Evolutionary conservation across 2,113 vertebrate genomes (phyloP).

Genomic region (Campylomormyrus numenius): DNA sequence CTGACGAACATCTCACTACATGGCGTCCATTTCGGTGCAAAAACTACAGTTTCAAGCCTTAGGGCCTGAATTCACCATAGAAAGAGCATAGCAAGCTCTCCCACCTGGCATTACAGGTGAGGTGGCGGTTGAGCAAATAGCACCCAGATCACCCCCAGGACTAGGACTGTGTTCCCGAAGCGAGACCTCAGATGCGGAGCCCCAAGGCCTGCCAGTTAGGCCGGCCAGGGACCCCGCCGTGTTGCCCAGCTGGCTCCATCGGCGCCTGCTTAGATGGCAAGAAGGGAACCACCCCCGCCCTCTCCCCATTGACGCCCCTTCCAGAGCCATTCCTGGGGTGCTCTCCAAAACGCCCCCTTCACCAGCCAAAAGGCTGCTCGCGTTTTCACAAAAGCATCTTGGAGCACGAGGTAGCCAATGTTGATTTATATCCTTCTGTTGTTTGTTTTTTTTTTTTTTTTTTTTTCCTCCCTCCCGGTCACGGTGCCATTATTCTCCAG

Average conservation of each 20-base stretch:
- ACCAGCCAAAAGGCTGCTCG: background rate
- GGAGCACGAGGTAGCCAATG: conserved; percentile 8
- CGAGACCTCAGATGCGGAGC: background rate
- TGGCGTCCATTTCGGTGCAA: background rate
- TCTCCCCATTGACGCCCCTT: background rate
- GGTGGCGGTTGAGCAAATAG: background rate
- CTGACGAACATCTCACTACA: background rate
- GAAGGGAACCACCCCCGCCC: background rate
- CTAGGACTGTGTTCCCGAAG: background rate
- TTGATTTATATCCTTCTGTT: conserved; percentile 38
- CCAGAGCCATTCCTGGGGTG: background rate
- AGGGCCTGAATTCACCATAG: background rate
- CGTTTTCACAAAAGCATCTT: background rate
- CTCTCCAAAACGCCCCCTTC: background rate
- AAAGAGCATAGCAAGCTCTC: background rate
- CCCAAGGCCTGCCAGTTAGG: background rate
- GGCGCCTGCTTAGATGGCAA: background rate
- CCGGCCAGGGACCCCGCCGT: background rate
- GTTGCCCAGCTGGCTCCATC: background rate
- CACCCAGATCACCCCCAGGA: background rate
- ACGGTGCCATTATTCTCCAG: conserved; percentile 45
- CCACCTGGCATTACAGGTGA: background rate
- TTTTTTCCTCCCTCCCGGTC: conserved; percentile 5
- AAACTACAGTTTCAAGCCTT: background rate
- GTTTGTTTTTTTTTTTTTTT: background rate